Evolutionary conservation across 2,797 vertebrate genomes (phyloP).

Genomic region (Erpetoichthys calabaricus): DNA sequence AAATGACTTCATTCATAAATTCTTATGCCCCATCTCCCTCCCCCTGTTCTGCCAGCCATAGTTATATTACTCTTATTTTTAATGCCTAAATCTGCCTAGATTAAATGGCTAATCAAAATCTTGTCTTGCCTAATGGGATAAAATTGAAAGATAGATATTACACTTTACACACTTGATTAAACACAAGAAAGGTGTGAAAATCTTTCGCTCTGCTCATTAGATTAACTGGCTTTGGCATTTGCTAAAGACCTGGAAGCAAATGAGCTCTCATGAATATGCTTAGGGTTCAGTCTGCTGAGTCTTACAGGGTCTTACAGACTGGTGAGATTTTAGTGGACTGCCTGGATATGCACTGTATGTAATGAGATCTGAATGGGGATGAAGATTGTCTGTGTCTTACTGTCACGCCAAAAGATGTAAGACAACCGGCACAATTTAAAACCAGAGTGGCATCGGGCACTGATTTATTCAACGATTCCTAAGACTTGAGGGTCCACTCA

Average conservation of each 20-base stretch:
- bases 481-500: no score
- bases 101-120: constrained; percentile 92
- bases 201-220: constrained; percentile 66
- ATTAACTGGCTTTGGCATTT: constrained; percentile 65
- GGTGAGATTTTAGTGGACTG: no score
- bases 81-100: constrained; percentile 67
- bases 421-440: no score
- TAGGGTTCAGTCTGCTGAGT: constrained; percentile 1
- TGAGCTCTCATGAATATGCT: background rate
- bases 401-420: no score
- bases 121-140: constrained; percentile 81
- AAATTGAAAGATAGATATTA: constrained; percentile 91
- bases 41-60: constrained; percentile 9
- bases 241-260: constrained; percentile 39
- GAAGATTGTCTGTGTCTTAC: no score
- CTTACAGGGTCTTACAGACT: constrained; percentile 2
- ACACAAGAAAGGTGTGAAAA: constrained; percentile 66
- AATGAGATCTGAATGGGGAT: no score
- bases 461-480: no score
- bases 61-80: constrained; percentile 31
- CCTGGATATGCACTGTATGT: no score
- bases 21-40: background rate
- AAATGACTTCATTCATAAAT: constrained; percentile 10
- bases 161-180: constrained; percentile 91
- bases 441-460: no score